These are phyloP conservation scores for Zaprionus nigranus DNA, from an alignment of 1,140 invertebrate species.

Conservation along the genomic window DNA sequence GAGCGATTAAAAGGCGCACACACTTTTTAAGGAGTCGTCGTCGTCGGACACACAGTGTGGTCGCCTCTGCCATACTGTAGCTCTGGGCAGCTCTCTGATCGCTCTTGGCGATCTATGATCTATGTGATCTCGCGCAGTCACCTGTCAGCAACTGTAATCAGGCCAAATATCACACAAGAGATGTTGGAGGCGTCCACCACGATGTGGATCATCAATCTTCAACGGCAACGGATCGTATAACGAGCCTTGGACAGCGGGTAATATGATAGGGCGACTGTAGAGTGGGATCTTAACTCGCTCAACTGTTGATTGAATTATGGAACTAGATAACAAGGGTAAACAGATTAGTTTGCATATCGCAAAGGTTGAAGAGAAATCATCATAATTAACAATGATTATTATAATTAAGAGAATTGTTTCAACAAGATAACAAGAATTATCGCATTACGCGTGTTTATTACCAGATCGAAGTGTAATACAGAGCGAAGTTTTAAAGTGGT, in stretches of 20 bases:
- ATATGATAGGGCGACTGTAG: conserved; percentile 6
- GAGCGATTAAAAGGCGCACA: conserved; percentile 74
- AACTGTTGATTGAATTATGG: conserved; percentile 34
- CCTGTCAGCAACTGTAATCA: conserved; percentile 59
- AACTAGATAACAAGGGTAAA: background rate
- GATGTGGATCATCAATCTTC: conserved; percentile 34
- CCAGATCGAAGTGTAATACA: conserved; percentile 1
- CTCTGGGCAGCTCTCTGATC: conserved; percentile 26
- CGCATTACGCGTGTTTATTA: conserved; percentile 1
- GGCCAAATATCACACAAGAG: conserved; percentile 39
- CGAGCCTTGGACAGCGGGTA: conserved; percentile 15
- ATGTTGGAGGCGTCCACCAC: conserved; percentile 28
- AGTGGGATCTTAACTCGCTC: background rate
- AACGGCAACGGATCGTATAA: conserved; percentile 32
- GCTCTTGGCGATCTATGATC: conserved; percentile 16
- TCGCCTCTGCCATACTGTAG: conserved; percentile 38
- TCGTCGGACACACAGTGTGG: conserved; percentile 55
- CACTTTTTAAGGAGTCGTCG: conserved; percentile 63
- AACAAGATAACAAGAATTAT: conserved; percentile 4
- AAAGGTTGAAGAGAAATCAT: background rate
- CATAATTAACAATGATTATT: conserved; percentile 1
- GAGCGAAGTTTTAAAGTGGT: background rate
- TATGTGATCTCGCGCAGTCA: conserved; percentile 46
- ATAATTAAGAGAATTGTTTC: conserved; percentile 2
- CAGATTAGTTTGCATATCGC: conserved; percentile 8